Conservation (phyloP, 2,888 invertebrate species). For the Alcis repandata region DNA sequence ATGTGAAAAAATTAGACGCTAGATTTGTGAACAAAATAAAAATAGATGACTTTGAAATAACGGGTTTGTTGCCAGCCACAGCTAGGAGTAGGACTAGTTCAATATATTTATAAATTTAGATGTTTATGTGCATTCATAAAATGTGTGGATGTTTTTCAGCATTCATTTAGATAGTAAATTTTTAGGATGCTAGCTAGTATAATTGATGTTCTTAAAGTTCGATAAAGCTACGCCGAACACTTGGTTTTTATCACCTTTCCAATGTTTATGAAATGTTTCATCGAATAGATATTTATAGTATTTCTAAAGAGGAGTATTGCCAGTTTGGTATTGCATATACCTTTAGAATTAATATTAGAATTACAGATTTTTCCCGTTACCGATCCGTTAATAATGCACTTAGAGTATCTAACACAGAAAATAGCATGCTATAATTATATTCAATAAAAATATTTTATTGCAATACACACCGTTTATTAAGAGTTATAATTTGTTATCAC, state of each 20-base stretch:
- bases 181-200: conserved; percentile 86
- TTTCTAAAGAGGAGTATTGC: conserved; percentile 52
- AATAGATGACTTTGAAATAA: conserved; percentile 64
- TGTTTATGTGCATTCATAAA: conserved; percentile 81
- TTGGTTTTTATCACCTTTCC: conserved; percentile 46
- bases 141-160: conserved; percentile 75
- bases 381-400: conserved; percentile 76
- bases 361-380: conserved; percentile 59
- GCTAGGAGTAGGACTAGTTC: conserved; percentile 78
- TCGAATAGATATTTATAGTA: conserved; percentile 52
- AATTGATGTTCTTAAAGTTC: conserved; percentile 75
- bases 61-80: conserved; percentile 72
- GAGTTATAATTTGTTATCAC: conserved; percentile 10
- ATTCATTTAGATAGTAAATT: conserved; percentile 85
- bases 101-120: conserved; percentile 81
- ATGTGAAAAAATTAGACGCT: conserved; percentile 39
- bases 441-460: not conserved
- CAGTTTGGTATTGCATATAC: conserved; percentile 50
- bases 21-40: conserved; percentile 44
- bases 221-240: conserved; percentile 47
- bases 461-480: conserved; percentile 2
- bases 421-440: conserved; percentile 38
- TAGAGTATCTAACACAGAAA: conserved; percentile 61
- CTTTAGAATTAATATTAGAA: conserved; percentile 49
- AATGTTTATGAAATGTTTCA: conserved; percentile 51